Base-by-base conservation (phyloP, 2,888 invertebrate genomes). In the Morpho helenor region DNA sequence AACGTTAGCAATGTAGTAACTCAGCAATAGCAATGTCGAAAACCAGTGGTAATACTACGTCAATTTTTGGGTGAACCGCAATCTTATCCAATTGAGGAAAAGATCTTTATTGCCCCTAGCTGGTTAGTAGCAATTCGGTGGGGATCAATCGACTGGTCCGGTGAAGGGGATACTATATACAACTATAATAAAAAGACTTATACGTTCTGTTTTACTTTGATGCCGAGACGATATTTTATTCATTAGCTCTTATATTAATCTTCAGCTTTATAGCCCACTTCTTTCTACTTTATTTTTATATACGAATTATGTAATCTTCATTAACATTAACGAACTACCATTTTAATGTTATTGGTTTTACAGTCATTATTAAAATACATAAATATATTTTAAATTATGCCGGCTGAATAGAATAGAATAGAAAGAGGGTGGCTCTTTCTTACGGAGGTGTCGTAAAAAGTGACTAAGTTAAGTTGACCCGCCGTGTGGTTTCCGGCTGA, bases 81-180 rank as follows among this genome's bases (percentile, higher is more conserved):
- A 80, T 79, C 80, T 76, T 69, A 73, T 72, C 76, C 80, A 78
- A 84, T 83, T 80, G 83, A 79, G 74, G 76, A 81, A 84, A 82
- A 79, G 74, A 82, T 84, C 82, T 82, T 62, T 62, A 62, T 62
- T 62, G 62, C 56, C 51, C 23, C 44, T 48, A 62, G 59, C 53
- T 53, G 56, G 56, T 31, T 31, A 31, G 57, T 56, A 60, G 62
- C 62, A 56, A 59, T 57, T 62, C 57, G 56, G 56, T 42, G 57
- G 48, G 50, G 59, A 62, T 62, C 59, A 62, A 62, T 62, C 59
- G 62, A 62, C 40, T 62, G 56, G 59, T 55, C 59, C 56, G 74
- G 70, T 74, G 65, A 70, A 77, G 75, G 75, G 78, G 78, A 79
- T 81, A 79, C 79, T 76, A 76, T 76, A 73, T 65, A 70, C 67